These are phyloP conservation scores for Triplophysa yarkandensis DNA, from an alignment of 2,797 vertebrate species.

Conservation along the genomic window DNA sequence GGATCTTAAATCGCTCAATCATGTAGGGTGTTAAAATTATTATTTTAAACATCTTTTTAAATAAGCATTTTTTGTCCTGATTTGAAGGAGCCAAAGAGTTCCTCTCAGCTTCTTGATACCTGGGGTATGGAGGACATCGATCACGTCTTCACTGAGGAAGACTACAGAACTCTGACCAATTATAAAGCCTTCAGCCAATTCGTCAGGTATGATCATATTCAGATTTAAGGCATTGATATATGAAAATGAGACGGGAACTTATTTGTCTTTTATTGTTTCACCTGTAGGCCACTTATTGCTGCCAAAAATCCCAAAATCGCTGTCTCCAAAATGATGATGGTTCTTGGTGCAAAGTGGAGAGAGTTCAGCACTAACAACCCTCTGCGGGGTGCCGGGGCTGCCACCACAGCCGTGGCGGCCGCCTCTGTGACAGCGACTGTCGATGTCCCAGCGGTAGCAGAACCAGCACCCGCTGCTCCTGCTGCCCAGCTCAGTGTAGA, in stretches of 20 bases:
- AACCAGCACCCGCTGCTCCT: background rate
- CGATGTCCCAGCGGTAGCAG: constrained; percentile 86
- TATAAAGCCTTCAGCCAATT: constrained; percentile 99
- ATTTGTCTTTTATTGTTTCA: too few species aligned
- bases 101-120: constrained; percentile 92
- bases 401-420: constrained; percentile 86
- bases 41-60: background rate
- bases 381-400: constrained; percentile 90
- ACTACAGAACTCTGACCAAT: constrained; percentile 95
- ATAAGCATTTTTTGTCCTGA: background rate
- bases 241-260: background rate
- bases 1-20: constrained; percentile 3
- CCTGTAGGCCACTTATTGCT: constrained; percentile 89
- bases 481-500: constrained; percentile 46
- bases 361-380: constrained; percentile 99
- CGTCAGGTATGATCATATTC: constrained; percentile 80
- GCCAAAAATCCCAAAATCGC: constrained; percentile 98
- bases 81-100: constrained; percentile 91
- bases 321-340: constrained; percentile 99
- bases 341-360: constrained; percentile 95
- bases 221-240: background rate
- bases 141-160: constrained; percentile 93
- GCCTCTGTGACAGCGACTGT: constrained; percentile 88
- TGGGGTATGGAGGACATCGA: constrained; percentile 99
- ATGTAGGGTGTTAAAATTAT: background rate